Conservation (phyloP, 2,888 invertebrate species). For the Mactromeris polynyma region DNA sequence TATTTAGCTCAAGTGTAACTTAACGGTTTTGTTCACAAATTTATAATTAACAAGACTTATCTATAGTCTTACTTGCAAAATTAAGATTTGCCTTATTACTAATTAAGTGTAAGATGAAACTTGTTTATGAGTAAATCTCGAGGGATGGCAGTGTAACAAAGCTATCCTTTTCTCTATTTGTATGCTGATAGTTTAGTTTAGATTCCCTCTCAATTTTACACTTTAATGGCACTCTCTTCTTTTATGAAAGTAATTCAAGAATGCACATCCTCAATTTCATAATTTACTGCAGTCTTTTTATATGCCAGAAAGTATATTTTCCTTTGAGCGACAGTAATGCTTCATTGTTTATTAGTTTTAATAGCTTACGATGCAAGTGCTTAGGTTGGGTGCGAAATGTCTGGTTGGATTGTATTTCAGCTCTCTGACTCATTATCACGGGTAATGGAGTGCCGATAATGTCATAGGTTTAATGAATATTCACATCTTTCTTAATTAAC, state of each 20-base stretch:
- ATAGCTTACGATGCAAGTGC: neutral
- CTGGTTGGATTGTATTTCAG: neutral
- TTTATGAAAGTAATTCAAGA: neutral
- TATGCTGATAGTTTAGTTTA: too few species aligned
- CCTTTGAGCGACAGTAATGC: neutral
- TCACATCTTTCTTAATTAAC: constrained; percentile 2
- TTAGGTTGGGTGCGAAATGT: neutral
- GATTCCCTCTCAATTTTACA: too few species aligned
- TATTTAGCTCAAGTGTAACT: too few species aligned
- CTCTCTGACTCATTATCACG: neutral
- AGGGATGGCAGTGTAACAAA: too few species aligned
- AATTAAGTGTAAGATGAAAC: too few species aligned
- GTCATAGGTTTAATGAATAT: constrained; percentile 11
- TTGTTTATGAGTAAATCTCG: too few species aligned
- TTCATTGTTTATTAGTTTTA: neutral
- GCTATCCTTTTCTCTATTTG: too few species aligned
- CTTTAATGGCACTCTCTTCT: too few species aligned
- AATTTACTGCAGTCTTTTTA: neutral
- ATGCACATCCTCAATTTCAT: neutral
- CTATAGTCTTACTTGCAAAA: too few species aligned
- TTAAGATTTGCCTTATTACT: too few species aligned
- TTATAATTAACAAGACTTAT: too few species aligned
- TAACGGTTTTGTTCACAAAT: too few species aligned
- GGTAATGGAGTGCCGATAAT: constrained; percentile 10
- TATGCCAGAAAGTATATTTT: neutral